These are phyloP conservation scores for Bovichtus variegatus DNA, from an alignment of 2,797 vertebrate genomes.

Conservation along the genomic window DNA sequence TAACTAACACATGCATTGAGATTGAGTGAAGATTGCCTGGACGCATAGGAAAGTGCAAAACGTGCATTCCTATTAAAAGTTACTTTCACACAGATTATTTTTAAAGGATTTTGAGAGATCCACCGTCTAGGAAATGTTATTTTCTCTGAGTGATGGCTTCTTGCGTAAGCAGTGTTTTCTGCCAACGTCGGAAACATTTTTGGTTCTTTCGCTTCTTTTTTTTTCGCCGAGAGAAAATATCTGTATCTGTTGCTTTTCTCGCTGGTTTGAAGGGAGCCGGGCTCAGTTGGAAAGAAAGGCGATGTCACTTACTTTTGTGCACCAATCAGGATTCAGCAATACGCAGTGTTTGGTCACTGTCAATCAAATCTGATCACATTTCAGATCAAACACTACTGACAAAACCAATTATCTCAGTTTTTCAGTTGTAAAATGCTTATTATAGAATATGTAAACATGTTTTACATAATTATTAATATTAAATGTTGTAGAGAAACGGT, in stretches of 20 bases:
- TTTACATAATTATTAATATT: not conserved
- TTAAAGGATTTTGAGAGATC: not conserved
- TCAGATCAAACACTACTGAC: not conserved
- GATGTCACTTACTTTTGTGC: not conserved
- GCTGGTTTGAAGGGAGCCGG: not conserved
- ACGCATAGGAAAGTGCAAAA: not conserved
- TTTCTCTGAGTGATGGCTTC: too few species aligned
- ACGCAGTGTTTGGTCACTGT: not conserved
- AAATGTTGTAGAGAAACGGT: not conserved
- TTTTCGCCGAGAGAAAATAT: not conserved
- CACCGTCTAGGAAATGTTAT: not conserved
- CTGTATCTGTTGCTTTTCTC: not conserved
- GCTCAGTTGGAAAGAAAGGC: not conserved
- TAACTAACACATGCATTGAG: conserved; percentile 28
- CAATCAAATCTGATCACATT: not conserved
- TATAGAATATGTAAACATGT: not conserved
- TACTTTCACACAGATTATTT: not conserved
- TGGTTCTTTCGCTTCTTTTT: not conserved
- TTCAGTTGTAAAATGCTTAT: not conserved
- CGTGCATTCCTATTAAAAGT: not conserved
- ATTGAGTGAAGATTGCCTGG: not conserved
- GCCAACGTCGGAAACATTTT: not conserved
- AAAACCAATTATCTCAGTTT: too few species aligned
- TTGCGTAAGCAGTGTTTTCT: not conserved
- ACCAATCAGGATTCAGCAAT: not conserved